Evolutionary conservation across 2,797 vertebrate genomes (phyloP), one percentile per base, ranked within the genome.

Genomic region (Gallinago solitaria): DNA sequence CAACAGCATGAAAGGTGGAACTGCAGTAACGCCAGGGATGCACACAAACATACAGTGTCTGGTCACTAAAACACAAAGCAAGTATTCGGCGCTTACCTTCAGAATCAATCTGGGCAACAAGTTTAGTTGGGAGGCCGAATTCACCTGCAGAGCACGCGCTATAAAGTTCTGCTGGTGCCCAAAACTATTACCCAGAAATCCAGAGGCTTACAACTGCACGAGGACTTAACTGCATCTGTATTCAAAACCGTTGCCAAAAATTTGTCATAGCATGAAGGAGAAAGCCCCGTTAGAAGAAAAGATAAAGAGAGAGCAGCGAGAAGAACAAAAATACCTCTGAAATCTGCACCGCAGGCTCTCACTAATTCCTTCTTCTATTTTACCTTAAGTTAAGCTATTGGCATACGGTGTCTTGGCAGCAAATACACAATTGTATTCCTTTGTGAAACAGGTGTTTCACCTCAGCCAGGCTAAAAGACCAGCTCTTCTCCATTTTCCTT

Each of bases 161-260:
- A 33, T 7, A 17, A n/a, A 68, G 24, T 35, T 74, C 43, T 11
- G 30, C 48, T 28, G 41, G n/a, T 27, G 75, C 65, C 71, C 56
- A 57, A 71, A 92, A 90, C 25, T n/a, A 15, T 71, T 4, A 82
- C 13, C 15, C 61, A 12, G 57, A 23, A 63, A 27, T 53, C 39
- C 43, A 88, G 76, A 39, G 59, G 39, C 59, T 91, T 59, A 64
- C 48, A 88, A 82, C 27, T 35, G 75, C 45, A 73, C 5, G 57
- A 83, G 75, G 37, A 53, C 59, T 75, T 82, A 45, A 63, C 70
- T 96, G 28, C 74, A 92, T 93, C 83, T 93, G 39, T 75, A 96
- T 95, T 97, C 91, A 92, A 76, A 54, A 69, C 11, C 16, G 45
- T 24, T 16, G 65, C 63, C 95, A 96, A 94, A 74, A 93, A 64